Evolutionary conservation across 2,888 invertebrate species (phyloP).

Genomic region (Nipponacmea schrenckii): DNA sequence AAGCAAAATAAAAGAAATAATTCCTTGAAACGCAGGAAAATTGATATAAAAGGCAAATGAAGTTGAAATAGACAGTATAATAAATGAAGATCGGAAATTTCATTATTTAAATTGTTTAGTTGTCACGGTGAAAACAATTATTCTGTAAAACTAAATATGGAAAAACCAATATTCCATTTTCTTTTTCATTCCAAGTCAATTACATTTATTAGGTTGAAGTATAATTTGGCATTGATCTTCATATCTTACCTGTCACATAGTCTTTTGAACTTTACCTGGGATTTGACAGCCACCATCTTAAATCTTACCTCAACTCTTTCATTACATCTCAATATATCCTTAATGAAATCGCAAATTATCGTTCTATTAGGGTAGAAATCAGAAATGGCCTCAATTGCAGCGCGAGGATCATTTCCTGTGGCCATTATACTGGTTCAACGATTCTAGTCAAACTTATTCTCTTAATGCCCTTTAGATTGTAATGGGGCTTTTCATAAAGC

Average conservation of each 20-base stretch:
- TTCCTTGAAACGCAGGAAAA: neutral
- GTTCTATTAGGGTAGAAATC: conserved; percentile 9
- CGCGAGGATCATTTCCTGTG: conserved; percentile 24
- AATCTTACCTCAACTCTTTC: neutral
- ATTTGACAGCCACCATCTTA: neutral
- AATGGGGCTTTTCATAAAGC: conserved; percentile 31
- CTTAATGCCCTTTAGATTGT: conserved; percentile 26
- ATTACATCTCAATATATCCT: neutral
- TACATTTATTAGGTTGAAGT: neutral
- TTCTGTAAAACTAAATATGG: neutral
- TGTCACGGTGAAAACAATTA: conserved; percentile 6
- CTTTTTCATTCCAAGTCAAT: neutral
- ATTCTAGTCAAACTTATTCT: conserved; percentile 26
- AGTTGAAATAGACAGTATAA: neutral
- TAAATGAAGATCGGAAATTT: neutral
- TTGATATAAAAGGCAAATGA: conserved; percentile 1
- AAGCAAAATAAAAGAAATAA: too few relatives aligned
- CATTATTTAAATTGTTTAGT: conserved; percentile 2
- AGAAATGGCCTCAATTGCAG: conserved; percentile 14
- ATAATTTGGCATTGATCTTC: conserved; percentile 8
- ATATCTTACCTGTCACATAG: neutral
- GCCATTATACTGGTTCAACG: conserved; percentile 22
- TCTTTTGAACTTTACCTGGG: conserved; percentile 2
- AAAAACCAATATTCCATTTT: conserved; percentile 2
- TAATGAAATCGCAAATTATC: neutral